phyloP scores from a whole-genome alignment of 2,888 invertebrate species.

The Drosophila paracracens region DNA sequence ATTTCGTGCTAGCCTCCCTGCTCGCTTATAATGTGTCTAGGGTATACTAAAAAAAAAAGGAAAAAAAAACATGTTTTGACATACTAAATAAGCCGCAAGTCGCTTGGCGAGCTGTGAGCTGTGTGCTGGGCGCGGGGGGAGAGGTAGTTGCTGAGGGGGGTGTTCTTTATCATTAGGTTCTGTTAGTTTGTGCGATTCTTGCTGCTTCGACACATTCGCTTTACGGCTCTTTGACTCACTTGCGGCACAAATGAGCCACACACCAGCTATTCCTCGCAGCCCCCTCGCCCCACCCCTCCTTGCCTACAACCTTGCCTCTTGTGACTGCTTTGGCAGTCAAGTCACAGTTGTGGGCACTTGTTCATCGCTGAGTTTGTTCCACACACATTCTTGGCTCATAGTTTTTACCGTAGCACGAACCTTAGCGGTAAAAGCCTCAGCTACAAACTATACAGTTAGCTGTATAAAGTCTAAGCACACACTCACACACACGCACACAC shows the following conservation, averaged over 20 bases:
- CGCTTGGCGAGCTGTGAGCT: conserved; percentile 16
- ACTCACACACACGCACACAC: conserved; percentile 22
- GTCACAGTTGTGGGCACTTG: conserved; percentile 59
- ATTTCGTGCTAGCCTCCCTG: background rate
- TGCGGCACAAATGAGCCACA: conserved; percentile 67
- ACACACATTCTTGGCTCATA: conserved; percentile 67
- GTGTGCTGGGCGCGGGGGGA: background rate
- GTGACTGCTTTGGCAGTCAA: conserved; percentile 43
- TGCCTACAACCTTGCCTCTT: background rate
- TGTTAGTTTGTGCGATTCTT: conserved; percentile 78
- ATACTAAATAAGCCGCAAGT: conserved; percentile 79
- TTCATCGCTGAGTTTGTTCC: conserved; percentile 29
- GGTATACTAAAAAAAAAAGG: background rate
- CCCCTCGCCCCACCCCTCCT: background rate
- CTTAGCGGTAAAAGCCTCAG: conserved; percentile 85
- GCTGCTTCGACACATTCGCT: conserved; percentile 74
- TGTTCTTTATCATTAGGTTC: conserved; percentile 80
- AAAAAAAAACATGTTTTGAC: conserved; percentile 75
- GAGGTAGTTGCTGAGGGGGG: conserved; percentile 6
- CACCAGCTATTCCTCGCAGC: conserved; percentile 2
- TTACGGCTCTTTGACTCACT: conserved; percentile 79
- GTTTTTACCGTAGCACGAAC: conserved; percentile 85
- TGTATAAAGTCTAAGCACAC: conserved; percentile 55
- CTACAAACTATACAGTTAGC: conserved; percentile 85
- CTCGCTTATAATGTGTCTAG: background rate